These are phyloP conservation scores for Aegypius monachus DNA, from an alignment of 2,113 vertebrate genomes.

Conservation along the genomic window DNA sequence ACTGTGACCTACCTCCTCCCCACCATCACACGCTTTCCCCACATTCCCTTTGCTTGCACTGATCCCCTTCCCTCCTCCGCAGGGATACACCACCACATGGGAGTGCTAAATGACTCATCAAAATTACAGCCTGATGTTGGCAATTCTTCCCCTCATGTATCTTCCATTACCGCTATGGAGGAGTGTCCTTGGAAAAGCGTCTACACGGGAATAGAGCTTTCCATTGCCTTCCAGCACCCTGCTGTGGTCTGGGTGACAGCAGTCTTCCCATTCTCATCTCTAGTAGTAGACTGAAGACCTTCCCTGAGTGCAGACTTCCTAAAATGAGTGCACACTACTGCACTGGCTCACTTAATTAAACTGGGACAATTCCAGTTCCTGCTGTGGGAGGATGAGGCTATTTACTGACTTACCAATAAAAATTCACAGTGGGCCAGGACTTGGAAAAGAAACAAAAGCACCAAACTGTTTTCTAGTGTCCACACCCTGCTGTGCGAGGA, in stretches of 20 bases:
- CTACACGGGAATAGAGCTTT: background rate
- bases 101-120: background rate
- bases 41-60: background rate
- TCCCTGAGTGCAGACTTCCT: background rate
- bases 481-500: background rate
- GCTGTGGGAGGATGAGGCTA: background rate
- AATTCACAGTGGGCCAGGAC: background rate
- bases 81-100: background rate
- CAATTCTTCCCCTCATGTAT: background rate
- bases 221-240: background rate
- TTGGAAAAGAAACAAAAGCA: conserved; percentile 2
- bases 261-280: background rate
- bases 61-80: background rate
- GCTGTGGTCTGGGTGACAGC: background rate
- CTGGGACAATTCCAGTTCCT: conserved; percentile 5
- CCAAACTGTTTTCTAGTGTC: background rate
- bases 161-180: background rate
- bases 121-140: background rate
- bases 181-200: background rate
- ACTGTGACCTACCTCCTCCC: background rate
- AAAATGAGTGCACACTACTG: background rate
- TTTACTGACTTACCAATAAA: conserved; percentile 12
- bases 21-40: background rate
- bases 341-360: background rate
- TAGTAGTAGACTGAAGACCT: background rate